Conservation (phyloP, 1,140 invertebrate species). For the Ips nitidus region DNA sequence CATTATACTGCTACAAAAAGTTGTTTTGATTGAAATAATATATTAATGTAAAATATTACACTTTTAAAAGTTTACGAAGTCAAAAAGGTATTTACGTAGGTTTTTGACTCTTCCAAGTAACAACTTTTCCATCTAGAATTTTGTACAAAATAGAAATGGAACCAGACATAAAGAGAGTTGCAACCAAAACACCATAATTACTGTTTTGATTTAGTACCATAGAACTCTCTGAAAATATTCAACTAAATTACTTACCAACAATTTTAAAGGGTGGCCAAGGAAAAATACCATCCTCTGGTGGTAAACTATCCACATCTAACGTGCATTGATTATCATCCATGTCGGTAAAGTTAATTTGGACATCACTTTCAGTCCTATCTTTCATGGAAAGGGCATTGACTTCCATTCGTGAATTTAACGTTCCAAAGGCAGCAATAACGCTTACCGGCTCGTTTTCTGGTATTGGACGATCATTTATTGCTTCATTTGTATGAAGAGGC, state of each 20-base stretch:
- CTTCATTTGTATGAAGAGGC: slow-evolving; percentile 74
- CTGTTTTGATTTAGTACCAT: too few relatives aligned
- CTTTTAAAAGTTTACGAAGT: too few relatives aligned
- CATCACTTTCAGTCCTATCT: slow-evolving; percentile 73
- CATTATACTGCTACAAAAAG: too few relatives aligned
- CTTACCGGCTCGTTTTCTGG: slow-evolving; percentile 63
- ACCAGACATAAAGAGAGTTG: too few relatives aligned
- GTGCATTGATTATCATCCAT: slow-evolving; percentile 48
- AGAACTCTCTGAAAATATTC: too few relatives aligned
- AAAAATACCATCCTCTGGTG: slow-evolving; percentile 57
- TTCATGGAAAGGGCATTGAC: slow-evolving; percentile 77
- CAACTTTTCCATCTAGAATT: too few relatives aligned
- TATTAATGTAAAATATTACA: too few relatives aligned
- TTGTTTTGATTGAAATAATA: too few relatives aligned
- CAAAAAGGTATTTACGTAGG: too few relatives aligned
- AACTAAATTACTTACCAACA: slow-evolving; percentile 48
- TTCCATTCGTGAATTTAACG: slow-evolving; percentile 74
- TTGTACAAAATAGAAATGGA: too few relatives aligned
- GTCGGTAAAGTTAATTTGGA: slow-evolving; percentile 71
- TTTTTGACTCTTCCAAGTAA: too few relatives aligned
- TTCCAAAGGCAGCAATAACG: slow-evolving; percentile 87
- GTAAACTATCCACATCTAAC: slow-evolving; percentile 50
- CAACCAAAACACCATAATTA: too few relatives aligned
- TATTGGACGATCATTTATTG: slow-evolving; percentile 68
- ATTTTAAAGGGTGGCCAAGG: slow-evolving; percentile 69